Evolutionary conservation across 1,140 invertebrate species (phyloP).

Genomic region (Physella acuta): DNA sequence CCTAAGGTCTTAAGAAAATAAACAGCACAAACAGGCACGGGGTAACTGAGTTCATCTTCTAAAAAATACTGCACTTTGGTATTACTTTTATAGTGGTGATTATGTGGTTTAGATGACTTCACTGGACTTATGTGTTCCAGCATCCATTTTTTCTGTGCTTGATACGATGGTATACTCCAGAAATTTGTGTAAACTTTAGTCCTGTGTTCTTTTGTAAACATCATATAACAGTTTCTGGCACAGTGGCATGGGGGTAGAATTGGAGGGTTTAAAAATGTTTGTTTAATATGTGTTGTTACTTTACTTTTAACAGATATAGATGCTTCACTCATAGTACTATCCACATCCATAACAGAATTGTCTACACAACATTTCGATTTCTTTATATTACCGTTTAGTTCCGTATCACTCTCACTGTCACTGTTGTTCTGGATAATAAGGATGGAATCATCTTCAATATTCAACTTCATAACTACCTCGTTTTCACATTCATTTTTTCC

Average conservation of each 20-base stretch:
- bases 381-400: not conserved
- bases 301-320: not conserved
- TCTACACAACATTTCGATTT: not conserved
- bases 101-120: not conserved
- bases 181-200: not conserved
- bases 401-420: not conserved
- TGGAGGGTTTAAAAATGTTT: not conserved
- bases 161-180: not conserved
- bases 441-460: constrained; percentile 6
- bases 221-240: not conserved
- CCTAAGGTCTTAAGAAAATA: constrained; percentile 3
- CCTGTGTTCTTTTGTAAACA: not conserved
- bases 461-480: not conserved
- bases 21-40: not conserved
- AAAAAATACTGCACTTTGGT: constrained; percentile 2
- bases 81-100: not conserved
- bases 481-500: not conserved
- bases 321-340: not conserved
- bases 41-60: not conserved
- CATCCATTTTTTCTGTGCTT: constrained; percentile 5
- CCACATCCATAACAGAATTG: not conserved
- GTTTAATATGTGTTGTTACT: not conserved
- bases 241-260: not conserved
- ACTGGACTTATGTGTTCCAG: not conserved
- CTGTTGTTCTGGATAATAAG: constrained; percentile 3